Percentiles rank a stretch among this genome's conserved stretches.
These are phyloP conservation scores for Periophthalmus magnuspinnatus DNA, from an alignment of 2,797 vertebrate genomes.

Conservation along the genomic window DNA sequence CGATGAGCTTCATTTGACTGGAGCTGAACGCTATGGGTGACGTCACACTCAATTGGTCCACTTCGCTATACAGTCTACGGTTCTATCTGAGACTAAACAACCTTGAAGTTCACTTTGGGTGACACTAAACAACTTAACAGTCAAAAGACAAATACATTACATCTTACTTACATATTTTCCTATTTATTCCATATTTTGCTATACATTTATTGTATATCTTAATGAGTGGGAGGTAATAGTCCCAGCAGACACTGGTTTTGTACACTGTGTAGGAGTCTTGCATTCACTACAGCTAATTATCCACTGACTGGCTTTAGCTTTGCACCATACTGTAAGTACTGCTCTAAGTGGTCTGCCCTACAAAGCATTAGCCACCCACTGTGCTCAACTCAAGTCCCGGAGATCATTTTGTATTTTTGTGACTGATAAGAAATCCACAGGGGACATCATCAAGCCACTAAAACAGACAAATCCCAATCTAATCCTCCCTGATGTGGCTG, in stretches of 20 bases:
- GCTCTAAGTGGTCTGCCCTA: slow-evolving; percentile 15
- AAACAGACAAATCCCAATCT: slow-evolving; percentile 37
- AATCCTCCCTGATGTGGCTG: slow-evolving; percentile 21
- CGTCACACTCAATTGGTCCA: too few species aligned
- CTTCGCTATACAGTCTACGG: too few species aligned
- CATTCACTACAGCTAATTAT: slow-evolving; percentile 9
- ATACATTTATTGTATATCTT: neutral
- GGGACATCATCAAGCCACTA: slow-evolving; percentile 29
- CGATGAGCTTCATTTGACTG: too few species aligned
- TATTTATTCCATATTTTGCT: neutral
- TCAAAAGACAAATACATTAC: neutral
- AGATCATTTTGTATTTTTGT: slow-evolving; percentile 21
- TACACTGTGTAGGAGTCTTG: slow-evolving; percentile 1
- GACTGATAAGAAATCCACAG: slow-evolving; percentile 17
- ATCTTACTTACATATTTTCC: neutral
- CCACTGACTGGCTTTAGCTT: slow-evolving; percentile 13
- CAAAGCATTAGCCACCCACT: slow-evolving; percentile 33
- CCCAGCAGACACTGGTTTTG: neutral
- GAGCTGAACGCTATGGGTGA: too few species aligned
- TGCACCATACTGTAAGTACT: neutral
- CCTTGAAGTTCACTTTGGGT: too few species aligned
- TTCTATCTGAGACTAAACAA: too few species aligned
- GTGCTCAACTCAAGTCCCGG: slow-evolving; percentile 14
- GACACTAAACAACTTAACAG: too few species aligned
- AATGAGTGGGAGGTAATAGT: slow-evolving; percentile 1